phyloP scores from a whole-genome alignment of 1,140 invertebrate genomes.

The Pachypsylla venusta region DNA sequence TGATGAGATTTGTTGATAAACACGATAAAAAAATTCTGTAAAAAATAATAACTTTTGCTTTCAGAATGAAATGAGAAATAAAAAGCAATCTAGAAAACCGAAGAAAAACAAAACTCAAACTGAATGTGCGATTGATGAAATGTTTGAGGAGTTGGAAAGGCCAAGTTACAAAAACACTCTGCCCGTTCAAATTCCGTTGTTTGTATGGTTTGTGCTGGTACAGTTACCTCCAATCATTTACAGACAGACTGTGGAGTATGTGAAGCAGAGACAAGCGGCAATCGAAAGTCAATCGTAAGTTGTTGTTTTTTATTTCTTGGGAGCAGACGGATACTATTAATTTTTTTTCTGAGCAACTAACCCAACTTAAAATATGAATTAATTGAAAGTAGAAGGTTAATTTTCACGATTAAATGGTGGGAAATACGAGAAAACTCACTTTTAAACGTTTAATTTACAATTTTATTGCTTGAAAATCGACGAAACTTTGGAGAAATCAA shows the following conservation, averaged over 20 bases:
- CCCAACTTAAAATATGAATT: no score
- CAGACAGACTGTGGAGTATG: constrained; percentile 30
- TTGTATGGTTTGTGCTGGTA: constrained; percentile 42
- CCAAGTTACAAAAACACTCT: constrained; percentile 66
- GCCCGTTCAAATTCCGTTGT: constrained; percentile 62
- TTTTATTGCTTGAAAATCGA: no score
- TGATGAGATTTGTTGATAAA: no score
- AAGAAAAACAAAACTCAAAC: constrained; percentile 40
- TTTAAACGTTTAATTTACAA: no score
- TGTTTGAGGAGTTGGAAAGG: constrained; percentile 48
- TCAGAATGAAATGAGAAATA: constrained; percentile 58
- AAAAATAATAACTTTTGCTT: background rate
- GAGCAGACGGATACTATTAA: no score
- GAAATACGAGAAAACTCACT: no score
- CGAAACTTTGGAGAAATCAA: no score
- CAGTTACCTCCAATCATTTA: constrained; percentile 34
- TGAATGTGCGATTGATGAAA: constrained; percentile 44
- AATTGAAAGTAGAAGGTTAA: no score
- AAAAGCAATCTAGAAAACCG: constrained; percentile 52
- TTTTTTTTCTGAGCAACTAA: no score
- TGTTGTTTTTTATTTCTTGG: no score
- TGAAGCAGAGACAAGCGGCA: background rate
- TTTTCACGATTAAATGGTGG: no score
- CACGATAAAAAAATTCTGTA: background rate
- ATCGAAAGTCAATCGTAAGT: constrained; percentile 8